Conservation (phyloP, 2,797 vertebrate species). For the Lutjanus argentimaculatus region DNA sequence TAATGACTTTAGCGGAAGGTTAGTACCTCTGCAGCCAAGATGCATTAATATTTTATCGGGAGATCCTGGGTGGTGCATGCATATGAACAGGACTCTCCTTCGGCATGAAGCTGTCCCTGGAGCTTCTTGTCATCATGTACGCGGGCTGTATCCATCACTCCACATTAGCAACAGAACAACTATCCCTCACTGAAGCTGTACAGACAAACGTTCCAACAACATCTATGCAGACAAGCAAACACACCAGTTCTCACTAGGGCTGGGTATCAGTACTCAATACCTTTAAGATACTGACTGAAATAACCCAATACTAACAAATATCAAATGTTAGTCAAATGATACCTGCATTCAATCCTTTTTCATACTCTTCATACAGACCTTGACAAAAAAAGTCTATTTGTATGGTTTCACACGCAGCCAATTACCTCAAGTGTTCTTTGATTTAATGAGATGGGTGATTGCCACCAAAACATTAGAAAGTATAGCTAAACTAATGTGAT, state of each 20-base stretch:
- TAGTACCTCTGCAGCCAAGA: slow-evolving; percentile 68
- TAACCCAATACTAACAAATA: no score
- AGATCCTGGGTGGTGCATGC: slow-evolving; percentile 68
- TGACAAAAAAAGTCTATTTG: no score
- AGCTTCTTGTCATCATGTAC: slow-evolving; percentile 33
- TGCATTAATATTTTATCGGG: slow-evolving; percentile 80
- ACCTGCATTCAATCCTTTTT: no score
- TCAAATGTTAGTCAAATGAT: no score
- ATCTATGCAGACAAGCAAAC: background rate
- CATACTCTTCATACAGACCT: no score
- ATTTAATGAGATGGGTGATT: no score
- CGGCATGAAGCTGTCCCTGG: slow-evolving; percentile 28
- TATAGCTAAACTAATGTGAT: no score
- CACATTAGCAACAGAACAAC: slow-evolving; percentile 35
- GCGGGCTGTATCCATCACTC: slow-evolving; percentile 20
- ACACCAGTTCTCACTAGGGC: background rate
- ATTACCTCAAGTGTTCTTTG: no score
- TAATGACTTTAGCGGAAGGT: slow-evolving; percentile 71
- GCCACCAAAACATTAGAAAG: no score
- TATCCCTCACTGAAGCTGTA: background rate
- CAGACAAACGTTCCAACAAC: slow-evolving; percentile 1
- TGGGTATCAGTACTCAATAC: no score
- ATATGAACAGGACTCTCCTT: slow-evolving; percentile 58
- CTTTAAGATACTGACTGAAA: no score
- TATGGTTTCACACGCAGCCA: no score